Base-by-base conservation (phyloP, 2,113 vertebrate species). In the Zosterops lateralis region DNA sequence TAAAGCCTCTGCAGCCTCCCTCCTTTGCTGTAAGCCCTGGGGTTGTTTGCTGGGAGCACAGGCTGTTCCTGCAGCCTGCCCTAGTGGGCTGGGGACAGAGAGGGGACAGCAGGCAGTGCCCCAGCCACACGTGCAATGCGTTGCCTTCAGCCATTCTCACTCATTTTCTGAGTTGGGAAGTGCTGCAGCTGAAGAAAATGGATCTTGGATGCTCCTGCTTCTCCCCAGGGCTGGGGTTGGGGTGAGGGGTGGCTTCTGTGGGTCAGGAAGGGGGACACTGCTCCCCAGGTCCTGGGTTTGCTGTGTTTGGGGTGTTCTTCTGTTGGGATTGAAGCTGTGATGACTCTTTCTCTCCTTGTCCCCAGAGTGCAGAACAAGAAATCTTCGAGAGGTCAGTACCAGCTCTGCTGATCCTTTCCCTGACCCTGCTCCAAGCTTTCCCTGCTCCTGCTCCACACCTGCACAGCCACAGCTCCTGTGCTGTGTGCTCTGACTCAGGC, bases 381-480 rank as follows among this genome's bases (percentile, higher is more conserved):
- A 97, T 98, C 96, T 97, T 97, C 26, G 97, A 98, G 89, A 98
- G 97, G 98, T 98, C 48, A 96, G 97, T 98, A n/a, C 61, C 1
- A 9, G 18, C 74, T 40, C 65, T 93, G 40, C 78, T 57, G 48
- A 60, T 18, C 82, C 57, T 87, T 87, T 62, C 72, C 54, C 65
- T 95, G 50, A 8, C 74, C 12, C 74, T 62, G 53, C 64, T 89
- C 26, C 29, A 32, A 15, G 36, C 74, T 75, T 51, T 25, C 26
- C 67, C 17, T 47, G 68, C 50, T 75, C 10, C 44, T 66, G 83
- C 45, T 76, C 32, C 45, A 60, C 62, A 60, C 38, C 42, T 62
- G 57, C 70, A 32, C 42, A 28, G 40, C 54, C 58, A 2, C 8
- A 29, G 36, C 42, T 83, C 47, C 64, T 5, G 26, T 67, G 88